These are phyloP conservation scores for Lycocorax pyrrhopterus DNA, from an alignment of 2,113 vertebrate species.

Conservation along the genomic window DNA sequence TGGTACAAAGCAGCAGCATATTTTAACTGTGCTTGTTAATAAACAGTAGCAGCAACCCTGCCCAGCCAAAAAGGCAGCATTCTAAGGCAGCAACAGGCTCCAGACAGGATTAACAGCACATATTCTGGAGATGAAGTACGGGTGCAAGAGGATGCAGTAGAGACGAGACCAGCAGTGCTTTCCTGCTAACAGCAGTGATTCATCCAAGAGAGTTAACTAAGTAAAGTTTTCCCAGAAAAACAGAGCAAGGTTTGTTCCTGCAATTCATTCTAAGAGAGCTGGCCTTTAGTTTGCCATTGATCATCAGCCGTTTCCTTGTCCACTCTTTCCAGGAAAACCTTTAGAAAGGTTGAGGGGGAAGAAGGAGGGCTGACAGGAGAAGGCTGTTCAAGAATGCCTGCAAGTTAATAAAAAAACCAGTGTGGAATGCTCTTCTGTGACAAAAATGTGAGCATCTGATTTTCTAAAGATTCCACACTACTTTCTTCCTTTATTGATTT, in stretches of 20 bases:
- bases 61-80: neutral
- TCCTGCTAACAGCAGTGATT: neutral
- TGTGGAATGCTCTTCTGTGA: neutral
- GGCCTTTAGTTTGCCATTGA: neutral
- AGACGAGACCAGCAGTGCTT: neutral
- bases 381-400: neutral
- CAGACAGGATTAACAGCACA: neutral
- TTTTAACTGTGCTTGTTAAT: neutral
- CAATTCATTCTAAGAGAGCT: neutral
- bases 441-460: neutral
- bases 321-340: neutral
- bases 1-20: fast-evolving
- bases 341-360: neutral
- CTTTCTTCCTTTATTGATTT: neutral
- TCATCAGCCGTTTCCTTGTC: neutral
- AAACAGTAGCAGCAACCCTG: neutral
- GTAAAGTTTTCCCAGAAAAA: neutral
- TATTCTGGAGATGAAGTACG: neutral
- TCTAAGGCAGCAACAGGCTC: neutral
- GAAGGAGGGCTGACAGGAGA: neutral
- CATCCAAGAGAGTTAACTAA: neutral
- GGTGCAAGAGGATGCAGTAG: neutral
- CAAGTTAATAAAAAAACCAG: neutral
- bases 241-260: neutral
- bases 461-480: neutral